Base-by-base conservation (phyloP, 2,113 vertebrate genomes). In the Chloropsis hardwickii region DNA sequence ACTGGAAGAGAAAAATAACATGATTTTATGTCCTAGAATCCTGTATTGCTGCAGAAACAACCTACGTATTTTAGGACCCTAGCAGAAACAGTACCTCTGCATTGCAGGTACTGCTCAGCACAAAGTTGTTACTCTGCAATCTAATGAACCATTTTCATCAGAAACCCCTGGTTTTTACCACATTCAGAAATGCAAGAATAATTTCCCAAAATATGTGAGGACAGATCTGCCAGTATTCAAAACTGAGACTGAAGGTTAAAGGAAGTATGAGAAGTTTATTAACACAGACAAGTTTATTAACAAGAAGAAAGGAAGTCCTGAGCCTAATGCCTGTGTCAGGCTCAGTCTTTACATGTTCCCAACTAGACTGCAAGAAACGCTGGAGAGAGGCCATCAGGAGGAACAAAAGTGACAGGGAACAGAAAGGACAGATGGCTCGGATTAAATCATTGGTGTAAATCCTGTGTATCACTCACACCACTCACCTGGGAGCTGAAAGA, bases 1-100 rank as follows among this genome's bases (percentile, higher is more conserved):
- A 1, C 31, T 47, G 14, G 67, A 76, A 50, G 29, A 64, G 27
- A 72, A 67, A 58, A 85, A 44, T 5, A 65, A 51, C 23, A 19
- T 17, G 5, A 25, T 28, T 40, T 86, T 80, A 62, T 69, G 81
- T 74, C 62, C 42, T 44, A 57, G 37, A 81, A 73, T 58, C 47
- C 29, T 27, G 10, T 51, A 35, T 11, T 47, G n/a, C 37, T 81
- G 19, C 54, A 83, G 62, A 73, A 72, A 61, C 12, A 33, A 65
- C 40, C 8, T 2, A 33, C 0, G 0, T n/a, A 40, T 48, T 86
- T 80, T 51, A 22, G 37, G 64, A 42, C n/a, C 44, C 25, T 0
- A 40, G 53, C 67, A 45, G 42, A 54, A 83, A 20, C 29, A 51
- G 9, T 4, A 21, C 25, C 35, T 48, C 45, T 42, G 62, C n/a